These are phyloP conservation scores for Sphaerodactylus townsendi DNA, from an alignment of 2,113 vertebrate species.

Conservation along the genomic window DNA sequence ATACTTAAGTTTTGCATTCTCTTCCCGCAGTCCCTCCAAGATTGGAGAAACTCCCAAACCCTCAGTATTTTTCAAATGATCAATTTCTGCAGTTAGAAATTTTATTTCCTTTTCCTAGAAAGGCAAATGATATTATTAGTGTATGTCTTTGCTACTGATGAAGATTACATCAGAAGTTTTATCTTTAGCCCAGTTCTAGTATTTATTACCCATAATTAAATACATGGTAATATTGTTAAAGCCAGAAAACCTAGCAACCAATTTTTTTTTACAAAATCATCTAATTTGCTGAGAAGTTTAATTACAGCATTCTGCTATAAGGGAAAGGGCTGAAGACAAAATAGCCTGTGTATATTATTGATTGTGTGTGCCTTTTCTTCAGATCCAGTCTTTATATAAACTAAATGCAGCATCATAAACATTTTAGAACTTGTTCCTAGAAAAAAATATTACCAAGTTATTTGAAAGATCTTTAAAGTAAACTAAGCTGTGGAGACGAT, in stretches of 20 bases:
- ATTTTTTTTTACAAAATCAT: not conserved
- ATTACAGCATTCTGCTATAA: not conserved
- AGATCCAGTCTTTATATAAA: not conserved
- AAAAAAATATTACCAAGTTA: not conserved
- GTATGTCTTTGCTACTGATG: not conserved
- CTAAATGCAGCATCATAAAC: not conserved
- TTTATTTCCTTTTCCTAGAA: conserved; percentile 88
- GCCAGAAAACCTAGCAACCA: not conserved
- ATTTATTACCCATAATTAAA: not conserved
- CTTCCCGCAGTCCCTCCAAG: conserved; percentile 84
- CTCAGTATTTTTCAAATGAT: conserved; percentile 80
- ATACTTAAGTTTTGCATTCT: conserved; percentile 90
- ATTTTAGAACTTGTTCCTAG: not conserved
- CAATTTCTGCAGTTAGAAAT: conserved; percentile 84
- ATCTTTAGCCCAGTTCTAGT: not conserved
- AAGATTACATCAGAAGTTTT: not conserved
- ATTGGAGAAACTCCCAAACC: conserved; percentile 65
- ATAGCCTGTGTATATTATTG: not conserved
- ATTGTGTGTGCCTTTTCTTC: too few relatives aligned
- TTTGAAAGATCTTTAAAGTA: not conserved
- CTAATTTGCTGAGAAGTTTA: not conserved
- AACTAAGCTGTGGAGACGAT: not conserved
- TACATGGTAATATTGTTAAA: not conserved
- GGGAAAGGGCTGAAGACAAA: not conserved
- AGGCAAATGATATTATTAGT: conserved; percentile 17